Base-by-base conservation (phyloP, 2,888 invertebrate species). In the Eretmocerus hayati region DNA sequence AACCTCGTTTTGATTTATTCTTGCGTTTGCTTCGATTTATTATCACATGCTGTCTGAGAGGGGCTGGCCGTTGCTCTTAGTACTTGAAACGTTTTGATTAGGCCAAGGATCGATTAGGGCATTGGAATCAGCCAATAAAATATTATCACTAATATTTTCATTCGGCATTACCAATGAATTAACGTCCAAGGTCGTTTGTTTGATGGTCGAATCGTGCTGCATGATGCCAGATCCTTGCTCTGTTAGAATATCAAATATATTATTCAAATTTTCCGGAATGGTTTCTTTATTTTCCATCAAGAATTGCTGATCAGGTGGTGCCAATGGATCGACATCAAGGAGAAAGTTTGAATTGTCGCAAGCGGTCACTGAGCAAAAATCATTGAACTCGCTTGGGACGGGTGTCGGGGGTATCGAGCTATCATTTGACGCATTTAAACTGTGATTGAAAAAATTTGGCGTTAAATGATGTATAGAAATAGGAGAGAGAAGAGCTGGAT, bases 361-460 rank as follows among this genome's bases (percentile, higher is more conserved):
- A 37, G 79, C 78, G 4, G 77, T 76, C 38, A 82, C 76, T 1
- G 80, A 75, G 32, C 79, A 81, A 56, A 85, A 84, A 62, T 86
- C 85, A 50, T 81, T 81, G 63, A 84, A 85, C 61, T 86, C 85
- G 50, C 81, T 78, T 9, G 84, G 83, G 20, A 84, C 81, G 0
- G 84, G 83, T 2, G 84, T 83, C 42, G 81, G 81, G 0, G 81
- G 81, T 33, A 83, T 77, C 8, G 83, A 83, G 45, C 80, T 83
- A 37, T 78, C 81, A 1, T 80, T 79, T 5, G 83, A 74, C 54
- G 63, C 61, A 54, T 68, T 62, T 49, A 68, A 62, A 43, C 63
- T 63, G 52, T 66, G 62, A 56, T 62, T 61, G 21, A 63, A 59
- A 53, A 63, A 67, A 44, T 54, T 57, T 2, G 60, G 57, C 3